Conservation (phyloP, 2,113 vertebrate species). For the Psittacula cyanocephala region DNA sequence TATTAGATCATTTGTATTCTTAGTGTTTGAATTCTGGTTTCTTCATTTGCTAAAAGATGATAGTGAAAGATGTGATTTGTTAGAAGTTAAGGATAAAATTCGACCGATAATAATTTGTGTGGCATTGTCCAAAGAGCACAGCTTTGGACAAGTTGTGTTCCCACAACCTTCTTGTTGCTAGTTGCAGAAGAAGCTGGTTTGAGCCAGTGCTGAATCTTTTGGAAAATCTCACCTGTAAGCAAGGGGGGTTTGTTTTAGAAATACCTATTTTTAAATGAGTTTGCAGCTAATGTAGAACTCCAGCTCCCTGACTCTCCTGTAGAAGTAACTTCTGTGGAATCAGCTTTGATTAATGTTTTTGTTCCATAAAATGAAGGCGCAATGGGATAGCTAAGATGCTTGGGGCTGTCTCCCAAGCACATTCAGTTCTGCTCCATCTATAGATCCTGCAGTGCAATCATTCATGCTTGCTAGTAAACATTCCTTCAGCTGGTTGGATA, state of each 20-base stretch:
- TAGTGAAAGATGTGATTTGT: slow-evolving; percentile 34
- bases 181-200: background rate
- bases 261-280: background rate
- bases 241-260: background rate
- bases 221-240: background rate
- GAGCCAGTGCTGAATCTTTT: background rate
- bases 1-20: slow-evolving; percentile 22
- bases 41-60: slow-evolving; percentile 44
- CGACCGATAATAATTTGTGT: slow-evolving; percentile 17
- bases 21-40: slow-evolving; percentile 39
- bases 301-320: background rate
- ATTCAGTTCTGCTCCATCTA: background rate
- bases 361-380: background rate
- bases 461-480: background rate
- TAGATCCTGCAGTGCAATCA: background rate
- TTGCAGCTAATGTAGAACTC: background rate
- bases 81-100: slow-evolving; percentile 36
- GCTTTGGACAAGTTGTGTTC: background rate
- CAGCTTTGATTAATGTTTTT: background rate
- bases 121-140: background rate
- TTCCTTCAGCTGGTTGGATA: background rate
- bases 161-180: background rate
- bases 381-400: background rate
- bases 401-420: background rate
- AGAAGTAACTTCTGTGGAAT: background rate